Base-by-base conservation (phyloP, 2,797 vertebrate genomes). In the Choloepus didactylus region DNA sequence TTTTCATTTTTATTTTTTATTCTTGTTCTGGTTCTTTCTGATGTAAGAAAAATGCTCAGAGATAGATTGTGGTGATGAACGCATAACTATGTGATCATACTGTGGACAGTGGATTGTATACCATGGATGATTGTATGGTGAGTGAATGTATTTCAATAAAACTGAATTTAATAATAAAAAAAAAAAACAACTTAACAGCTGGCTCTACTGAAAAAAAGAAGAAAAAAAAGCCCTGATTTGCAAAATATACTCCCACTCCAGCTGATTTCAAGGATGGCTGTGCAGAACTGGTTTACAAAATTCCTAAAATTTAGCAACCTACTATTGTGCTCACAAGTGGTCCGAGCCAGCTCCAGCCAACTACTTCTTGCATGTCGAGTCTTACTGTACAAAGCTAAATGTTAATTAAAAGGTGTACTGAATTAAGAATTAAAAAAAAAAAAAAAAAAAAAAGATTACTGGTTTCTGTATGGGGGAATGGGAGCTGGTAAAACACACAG, bases 301-400 rank as follows among this genome's bases (percentile, higher is more conserved):
- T 14, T 87, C 59, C 38, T 90, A n/a, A 80, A 76, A 76, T 67
- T 31, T 67, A 73, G 44, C 35, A 31, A 27, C 27, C 2, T 3
- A 38, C 49, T 46, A 6, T 29, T 2, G 25, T 0, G 0, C 59
- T 75, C 7, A 23, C 18, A 12, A 51, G 72, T 23, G 49, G 31
- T 21, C 51, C 49, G 35, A 41, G n/a, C 41, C 38, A 44, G 70
- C 5, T 23, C 38, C 23, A 18, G 73, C 60, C 7, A 16, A 21
- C 23, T 31, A 6, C 2, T 3, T 38, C 56, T 60, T 54, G 51
- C 2, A 3, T 2, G n/a, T 0, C 4, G 5, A 1, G 9, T 56
- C 38, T 60, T 35, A 21, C 44, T 21, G 11, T 16, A n/a, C 1
- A 51, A 35, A n/a, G 66, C 73, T 44, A 91, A 44, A 54, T 56